Conservation (phyloP, 2,888 invertebrate species). For the Pilophorus perplexus region DNA sequence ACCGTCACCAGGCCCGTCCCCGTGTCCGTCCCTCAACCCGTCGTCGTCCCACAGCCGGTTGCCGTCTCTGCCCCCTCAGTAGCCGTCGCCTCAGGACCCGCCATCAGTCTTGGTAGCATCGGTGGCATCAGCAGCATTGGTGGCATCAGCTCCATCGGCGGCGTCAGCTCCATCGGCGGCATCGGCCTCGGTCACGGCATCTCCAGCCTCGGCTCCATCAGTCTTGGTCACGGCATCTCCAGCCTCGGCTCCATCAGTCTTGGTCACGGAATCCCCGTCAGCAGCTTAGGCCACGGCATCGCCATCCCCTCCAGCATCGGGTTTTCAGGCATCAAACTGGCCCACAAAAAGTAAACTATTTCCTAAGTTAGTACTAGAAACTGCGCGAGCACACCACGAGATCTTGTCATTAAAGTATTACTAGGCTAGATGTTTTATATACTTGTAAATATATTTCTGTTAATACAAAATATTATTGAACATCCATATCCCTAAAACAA, state of each 20-base stretch:
- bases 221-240: neutral
- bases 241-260: neutral
- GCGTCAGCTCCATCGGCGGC: neutral
- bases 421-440: neutral
- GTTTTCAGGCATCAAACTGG: neutral
- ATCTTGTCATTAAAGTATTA: constrained; percentile 22
- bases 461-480: neutral
- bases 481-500: neutral
- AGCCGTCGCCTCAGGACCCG: constrained; percentile 1
- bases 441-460: constrained; percentile 12
- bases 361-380: neutral
- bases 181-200: neutral
- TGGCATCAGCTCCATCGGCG: neutral
- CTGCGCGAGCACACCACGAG: neutral
- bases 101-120: neutral
- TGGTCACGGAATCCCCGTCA: neutral
- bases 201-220: neutral
- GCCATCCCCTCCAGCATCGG: neutral
- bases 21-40: constrained; percentile 30
- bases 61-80: constrained; percentile 20
- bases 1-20: constrained; percentile 42
- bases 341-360: neutral
- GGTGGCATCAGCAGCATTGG: neutral
- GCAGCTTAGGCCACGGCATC: constrained; percentile 7
- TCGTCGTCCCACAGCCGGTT: constrained; percentile 33